Evolutionary conservation across 2,113 vertebrate species (phyloP).

Genomic region (Clinocottus analis): DNA sequence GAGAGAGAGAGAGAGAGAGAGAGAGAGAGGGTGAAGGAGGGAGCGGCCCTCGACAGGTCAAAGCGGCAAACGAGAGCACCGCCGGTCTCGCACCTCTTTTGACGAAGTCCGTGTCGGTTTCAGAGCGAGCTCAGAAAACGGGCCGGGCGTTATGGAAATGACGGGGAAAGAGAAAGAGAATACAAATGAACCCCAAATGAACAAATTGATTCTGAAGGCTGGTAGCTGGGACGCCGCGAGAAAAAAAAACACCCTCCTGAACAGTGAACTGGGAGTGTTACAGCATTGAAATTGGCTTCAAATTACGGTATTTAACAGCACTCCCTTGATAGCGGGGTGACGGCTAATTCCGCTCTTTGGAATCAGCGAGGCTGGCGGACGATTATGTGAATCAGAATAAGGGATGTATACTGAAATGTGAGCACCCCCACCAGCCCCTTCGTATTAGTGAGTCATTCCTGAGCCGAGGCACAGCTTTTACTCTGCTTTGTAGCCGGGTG

Average conservation of each 20-base stretch:
- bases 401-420: conserved; percentile 39
- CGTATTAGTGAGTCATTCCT: conserved; percentile 1
- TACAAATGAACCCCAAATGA: conserved; percentile 65
- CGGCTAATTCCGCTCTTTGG: conserved; percentile 56
- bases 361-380: conserved; percentile 39
- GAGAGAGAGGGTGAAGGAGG: too few species aligned
- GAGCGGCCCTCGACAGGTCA: conserved; percentile 46
- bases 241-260: conserved; percentile 45
- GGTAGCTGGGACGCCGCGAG: conserved; percentile 35
- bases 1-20: too few species aligned
- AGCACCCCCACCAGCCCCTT: too few species aligned
- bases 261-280: conserved; percentile 59
- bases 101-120: conserved; percentile 48
- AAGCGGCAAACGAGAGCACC: conserved; percentile 45
- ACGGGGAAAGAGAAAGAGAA: conserved; percentile 59
- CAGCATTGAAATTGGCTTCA: conserved; percentile 66
- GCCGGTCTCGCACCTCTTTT: conserved; percentile 37
- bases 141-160: conserved; percentile 68
- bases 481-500: neutral
- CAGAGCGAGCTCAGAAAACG: conserved; percentile 44
- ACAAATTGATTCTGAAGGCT: conserved; percentile 59
- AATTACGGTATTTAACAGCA: conserved; percentile 70
- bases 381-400: conserved; percentile 45
- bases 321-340: conserved; percentile 70
- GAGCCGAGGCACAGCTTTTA: neutral